Base-by-base conservation (phyloP, 1,140 invertebrate genomes). In the Drosophila seguyi region DNA sequence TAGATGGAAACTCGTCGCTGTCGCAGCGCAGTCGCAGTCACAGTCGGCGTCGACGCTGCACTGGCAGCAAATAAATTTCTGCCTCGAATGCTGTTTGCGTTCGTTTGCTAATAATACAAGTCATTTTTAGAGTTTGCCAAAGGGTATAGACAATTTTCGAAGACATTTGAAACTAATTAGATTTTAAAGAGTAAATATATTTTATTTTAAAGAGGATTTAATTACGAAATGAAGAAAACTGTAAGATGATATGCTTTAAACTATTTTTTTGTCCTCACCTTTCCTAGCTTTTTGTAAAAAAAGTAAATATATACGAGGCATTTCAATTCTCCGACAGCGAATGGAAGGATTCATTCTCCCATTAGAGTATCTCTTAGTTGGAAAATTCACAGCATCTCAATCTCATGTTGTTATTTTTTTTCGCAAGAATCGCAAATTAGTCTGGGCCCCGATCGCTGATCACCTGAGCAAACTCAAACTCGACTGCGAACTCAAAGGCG, bases 351-450 rank as follows among this genome's bases (percentile, higher is more conserved):
- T n/a, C n/a, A n/a, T n/a, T n/a, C n/a, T n/a, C n/a, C n/a, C n/a
- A n/a, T n/a, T n/a, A n/a, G 25, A 25, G 25, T 25, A 63, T 63
- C 11, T 22, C 7, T n/a, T 22, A 56, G 48, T 55, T 55, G 48
- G 50, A 63, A 60, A 47, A 47, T 25, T 16, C 18, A 16, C 16
- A n/a, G 13, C 14, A 27, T 41, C 13, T 29, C 18, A 31, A 38
- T 67, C 25, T 67, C 62, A 22, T 38, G 66, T 34, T 48, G 55
- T 72, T 48, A n/a, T 20, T 48, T 84, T 84, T 88, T 88, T 88
- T 77, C 85, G 69, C 81, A 90, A 90, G 84, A 90, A 90, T 85
- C 83, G 85, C 85, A 90, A 90, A 90, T 90, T 90, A 85, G 81
- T 90, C 74, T 52, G 87, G 53, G 74, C 59, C 63, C 22, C 48